Evolutionary conservation across 2,888 invertebrate species (phyloP).

Genomic region (Rhimphoctona megacephalus): DNA sequence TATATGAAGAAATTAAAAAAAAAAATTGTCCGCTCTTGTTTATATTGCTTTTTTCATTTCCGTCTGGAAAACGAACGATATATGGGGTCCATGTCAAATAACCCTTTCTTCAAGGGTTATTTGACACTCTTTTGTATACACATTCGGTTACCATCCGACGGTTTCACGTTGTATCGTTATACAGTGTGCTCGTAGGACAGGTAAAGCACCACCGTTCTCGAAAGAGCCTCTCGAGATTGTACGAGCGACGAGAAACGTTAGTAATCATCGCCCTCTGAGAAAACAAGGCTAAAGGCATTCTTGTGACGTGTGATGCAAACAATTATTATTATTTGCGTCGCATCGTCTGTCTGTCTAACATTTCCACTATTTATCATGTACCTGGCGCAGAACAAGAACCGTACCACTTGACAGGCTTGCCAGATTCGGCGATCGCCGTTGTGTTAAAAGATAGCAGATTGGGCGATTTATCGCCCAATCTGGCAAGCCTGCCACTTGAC

Average conservation of each 20-base stretch:
- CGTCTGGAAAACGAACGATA: background rate
- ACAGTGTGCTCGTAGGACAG: constrained; percentile 15
- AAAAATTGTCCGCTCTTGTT: background rate
- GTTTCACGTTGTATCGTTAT: background rate
- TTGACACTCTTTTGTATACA: background rate
- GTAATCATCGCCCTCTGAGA: constrained; percentile 22
- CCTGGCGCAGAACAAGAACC: background rate
- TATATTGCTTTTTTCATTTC: background rate
- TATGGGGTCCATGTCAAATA: background rate
- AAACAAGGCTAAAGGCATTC: constrained; percentile 29
- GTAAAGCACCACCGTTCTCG: constrained; percentile 26
- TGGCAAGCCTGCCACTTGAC: too few relatives aligned
- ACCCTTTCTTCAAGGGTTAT: background rate
- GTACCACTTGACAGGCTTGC: too few relatives aligned
- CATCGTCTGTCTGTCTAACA: constrained; percentile 1
- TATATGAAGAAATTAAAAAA: background rate
- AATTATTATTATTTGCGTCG: constrained; percentile 30
- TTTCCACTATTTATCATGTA: constrained; percentile 9
- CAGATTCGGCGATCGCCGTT: too few relatives aligned
- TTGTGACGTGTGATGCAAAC: constrained; percentile 57
- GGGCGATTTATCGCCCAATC: too few relatives aligned
- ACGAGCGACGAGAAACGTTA: constrained; percentile 12
- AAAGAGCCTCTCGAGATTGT: constrained; percentile 48
- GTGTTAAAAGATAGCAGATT: too few relatives aligned
- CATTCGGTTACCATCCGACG: background rate